Conservation (phyloP, 1,140 invertebrate genomes). For the Leptopilina boulardi region DNA sequence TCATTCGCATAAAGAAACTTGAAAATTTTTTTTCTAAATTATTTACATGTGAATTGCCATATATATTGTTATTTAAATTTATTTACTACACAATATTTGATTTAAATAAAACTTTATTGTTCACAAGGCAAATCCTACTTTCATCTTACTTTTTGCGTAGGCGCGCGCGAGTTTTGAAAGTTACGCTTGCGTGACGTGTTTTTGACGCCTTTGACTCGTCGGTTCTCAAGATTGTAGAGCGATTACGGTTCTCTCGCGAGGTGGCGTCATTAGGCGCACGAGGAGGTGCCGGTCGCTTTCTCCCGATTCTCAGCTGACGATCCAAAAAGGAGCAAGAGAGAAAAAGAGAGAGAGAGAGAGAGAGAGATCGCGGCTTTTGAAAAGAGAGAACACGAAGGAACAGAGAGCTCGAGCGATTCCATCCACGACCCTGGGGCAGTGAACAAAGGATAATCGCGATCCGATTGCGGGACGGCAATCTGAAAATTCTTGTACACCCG, state of each 20-base stretch:
- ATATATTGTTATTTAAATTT: no score
- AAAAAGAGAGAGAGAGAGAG: no score
- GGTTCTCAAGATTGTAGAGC: conserved; percentile 14
- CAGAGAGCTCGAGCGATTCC: neutral
- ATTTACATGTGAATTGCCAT: no score
- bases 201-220: conserved; percentile 27
- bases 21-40: no score
- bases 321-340: neutral
- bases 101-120: neutral
- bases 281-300: conserved; percentile 25
- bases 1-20: no score
- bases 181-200: conserved; percentile 13
- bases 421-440: conserved; percentile 24
- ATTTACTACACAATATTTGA: no score
- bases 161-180: neutral
- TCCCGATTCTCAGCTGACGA: conserved; percentile 29
- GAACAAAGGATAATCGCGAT: conserved; percentile 33
- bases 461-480: conserved; percentile 22
- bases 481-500: conserved; percentile 32
- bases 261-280: conserved; percentile 32
- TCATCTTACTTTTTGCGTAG: neutral
- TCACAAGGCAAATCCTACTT: neutral
- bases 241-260: conserved; percentile 20
- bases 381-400: neutral
- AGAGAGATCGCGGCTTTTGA: neutral